phyloP scores from a whole-genome alignment of 2,888 invertebrate species.

The Tachina grossa region DNA sequence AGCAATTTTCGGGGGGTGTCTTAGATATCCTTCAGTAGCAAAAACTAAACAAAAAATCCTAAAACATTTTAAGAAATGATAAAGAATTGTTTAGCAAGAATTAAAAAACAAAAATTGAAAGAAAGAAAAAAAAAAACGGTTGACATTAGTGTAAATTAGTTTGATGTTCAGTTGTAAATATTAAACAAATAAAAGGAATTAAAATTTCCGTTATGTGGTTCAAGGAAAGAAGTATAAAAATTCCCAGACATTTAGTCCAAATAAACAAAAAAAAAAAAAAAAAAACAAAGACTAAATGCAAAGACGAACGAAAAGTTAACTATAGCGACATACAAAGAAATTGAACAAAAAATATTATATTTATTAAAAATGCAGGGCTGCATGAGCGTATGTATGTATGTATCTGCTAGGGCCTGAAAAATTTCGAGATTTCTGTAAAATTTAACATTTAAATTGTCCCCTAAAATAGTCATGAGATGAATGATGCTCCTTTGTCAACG shows the following conservation, averaged over 20 bases:
- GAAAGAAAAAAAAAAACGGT: constrained; percentile 26
- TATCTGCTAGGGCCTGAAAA: background rate
- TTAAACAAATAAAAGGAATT: constrained; percentile 68
- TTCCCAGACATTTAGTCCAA: constrained; percentile 65
- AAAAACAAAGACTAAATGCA: too few species aligned
- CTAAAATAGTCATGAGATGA: too few species aligned
- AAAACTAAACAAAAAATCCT: background rate
- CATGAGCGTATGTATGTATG: too few species aligned
- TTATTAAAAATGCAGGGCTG: background rate
- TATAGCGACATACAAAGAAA: constrained; percentile 14
- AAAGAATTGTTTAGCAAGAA: constrained; percentile 44
- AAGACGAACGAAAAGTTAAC: constrained; percentile 15
- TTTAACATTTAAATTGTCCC: background rate
- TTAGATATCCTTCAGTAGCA: constrained; percentile 35
- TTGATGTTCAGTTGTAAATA: constrained; percentile 59
- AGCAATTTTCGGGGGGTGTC: constrained; percentile 53
- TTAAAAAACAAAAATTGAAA: constrained; percentile 7
- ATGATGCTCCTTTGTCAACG: too few species aligned
- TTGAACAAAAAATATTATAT: background rate
- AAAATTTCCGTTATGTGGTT: constrained; percentile 66
- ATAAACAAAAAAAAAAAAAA: constrained; percentile 6
- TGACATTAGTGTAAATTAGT: constrained; percentile 70
- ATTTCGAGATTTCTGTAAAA: background rate
- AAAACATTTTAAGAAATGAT: constrained; percentile 39
- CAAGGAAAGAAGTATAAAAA: constrained; percentile 47